Evolutionary conservation across 1,140 invertebrate species (phyloP).

Genomic region (Prorops nasuta): DNA sequence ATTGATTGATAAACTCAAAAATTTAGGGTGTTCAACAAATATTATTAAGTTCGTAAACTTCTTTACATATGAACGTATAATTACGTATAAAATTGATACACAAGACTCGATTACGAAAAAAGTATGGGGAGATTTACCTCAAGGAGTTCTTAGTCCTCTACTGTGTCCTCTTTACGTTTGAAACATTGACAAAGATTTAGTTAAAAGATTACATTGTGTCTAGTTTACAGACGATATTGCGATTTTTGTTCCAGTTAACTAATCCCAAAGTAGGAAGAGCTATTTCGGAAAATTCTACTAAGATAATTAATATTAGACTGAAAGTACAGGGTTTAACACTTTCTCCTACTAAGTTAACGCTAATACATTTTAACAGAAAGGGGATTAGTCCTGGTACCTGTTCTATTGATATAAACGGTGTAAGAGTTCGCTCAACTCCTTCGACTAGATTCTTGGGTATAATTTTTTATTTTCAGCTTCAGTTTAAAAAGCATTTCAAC

Average conservation of each 20-base stretch:
- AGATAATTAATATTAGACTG: not conserved
- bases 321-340: constrained; percentile 1
- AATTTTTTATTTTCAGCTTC: constrained; percentile 1
- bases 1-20: constrained; percentile 9
- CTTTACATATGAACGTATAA: not conserved
- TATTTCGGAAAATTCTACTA: not conserved
- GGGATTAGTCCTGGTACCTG: not conserved
- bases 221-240: constrained; percentile 14
- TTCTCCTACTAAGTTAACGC: not conserved
- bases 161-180: constrained; percentile 8
- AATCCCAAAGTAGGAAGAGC: not conserved
- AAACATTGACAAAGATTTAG: not conserved
- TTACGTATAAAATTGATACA: not conserved
- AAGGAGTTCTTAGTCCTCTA: constrained; percentile 12
- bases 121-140: constrained; percentile 1
- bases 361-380: constrained; percentile 10
- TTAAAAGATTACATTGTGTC: not conserved
- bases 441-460: constrained; percentile 7
- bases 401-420: not conserved
- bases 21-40: constrained; percentile 1
- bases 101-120: not conserved
- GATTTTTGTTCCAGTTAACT: not conserved
- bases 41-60: constrained; percentile 8
- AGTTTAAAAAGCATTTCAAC: constrained; percentile 3
- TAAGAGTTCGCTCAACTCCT: not conserved